These are phyloP conservation scores for Euplexia lucipara DNA, from an alignment of 2,888 invertebrate genomes.

Conservation along the genomic window DNA sequence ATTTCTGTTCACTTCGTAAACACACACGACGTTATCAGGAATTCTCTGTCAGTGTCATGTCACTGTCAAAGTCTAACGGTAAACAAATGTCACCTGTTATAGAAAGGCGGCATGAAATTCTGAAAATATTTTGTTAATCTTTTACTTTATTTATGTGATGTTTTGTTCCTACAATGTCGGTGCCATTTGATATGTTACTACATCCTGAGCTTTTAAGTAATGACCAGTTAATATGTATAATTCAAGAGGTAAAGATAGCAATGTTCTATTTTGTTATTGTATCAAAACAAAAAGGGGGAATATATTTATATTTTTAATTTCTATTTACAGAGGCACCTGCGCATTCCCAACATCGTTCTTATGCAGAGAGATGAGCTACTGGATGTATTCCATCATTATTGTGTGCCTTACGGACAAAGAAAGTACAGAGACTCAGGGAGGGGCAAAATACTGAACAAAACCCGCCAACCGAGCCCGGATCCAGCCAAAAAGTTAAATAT, in stretches of 20 bases:
- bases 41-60: conserved; percentile 21
- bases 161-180: conserved; percentile 73
- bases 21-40: conserved; percentile 4
- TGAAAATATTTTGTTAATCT: conserved; percentile 30
- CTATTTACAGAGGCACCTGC: conserved; percentile 81
- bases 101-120: conserved; percentile 49
- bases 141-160: conserved; percentile 53
- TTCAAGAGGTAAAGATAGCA: conserved; percentile 78
- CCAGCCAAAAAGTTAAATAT: conserved; percentile 65
- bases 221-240: conserved; percentile 81
- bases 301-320: conserved; percentile 16
- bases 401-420: conserved; percentile 87
- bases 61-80: conserved; percentile 7
- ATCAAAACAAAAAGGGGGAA: conserved; percentile 31
- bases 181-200: conserved; percentile 83
- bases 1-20: conserved; percentile 37
- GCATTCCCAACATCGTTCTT: conserved; percentile 74
- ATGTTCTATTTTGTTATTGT: conserved; percentile 27
- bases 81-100: conserved; percentile 17
- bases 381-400: conserved; percentile 84
- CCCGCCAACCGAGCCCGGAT: conserved; percentile 77
- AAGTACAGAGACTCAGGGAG: conserved; percentile 84
- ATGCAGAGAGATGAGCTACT: conserved; percentile 82
- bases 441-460: conserved; percentile 81
- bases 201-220: conserved; percentile 87